Evolutionary conservation across 2,113 vertebrate genomes (phyloP).

Genomic region (Kryptolebias marmoratus): DNA sequence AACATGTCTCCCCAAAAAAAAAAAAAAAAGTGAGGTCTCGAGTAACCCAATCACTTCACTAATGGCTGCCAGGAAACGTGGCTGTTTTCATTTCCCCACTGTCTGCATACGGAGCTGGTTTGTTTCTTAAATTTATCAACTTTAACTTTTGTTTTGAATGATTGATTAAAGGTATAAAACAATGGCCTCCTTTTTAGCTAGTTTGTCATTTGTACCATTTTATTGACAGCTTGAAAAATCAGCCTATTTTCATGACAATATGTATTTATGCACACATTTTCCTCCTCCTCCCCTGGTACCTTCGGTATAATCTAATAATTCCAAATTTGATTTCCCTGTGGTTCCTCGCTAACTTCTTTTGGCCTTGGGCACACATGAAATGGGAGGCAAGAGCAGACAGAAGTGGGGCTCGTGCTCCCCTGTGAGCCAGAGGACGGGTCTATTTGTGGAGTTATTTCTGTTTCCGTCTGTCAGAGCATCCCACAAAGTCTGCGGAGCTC

Average conservation of each 20-base stretch:
- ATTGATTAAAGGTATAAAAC: conserved; percentile 1
- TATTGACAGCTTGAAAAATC: conserved; percentile 37
- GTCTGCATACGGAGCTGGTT: conserved; percentile 4
- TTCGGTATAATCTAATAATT: conserved; percentile 70
- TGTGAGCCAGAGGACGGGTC: conserved; percentile 66
- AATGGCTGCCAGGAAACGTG: conserved; percentile 37
- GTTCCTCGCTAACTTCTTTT: conserved; percentile 75
- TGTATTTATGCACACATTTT: conserved; percentile 67
- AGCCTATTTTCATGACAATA: conserved; percentile 67
- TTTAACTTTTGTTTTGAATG: no score
- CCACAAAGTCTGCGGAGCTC: conserved; percentile 57
- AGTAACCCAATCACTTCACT: conserved; percentile 46
- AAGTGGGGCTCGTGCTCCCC: conserved; percentile 80
- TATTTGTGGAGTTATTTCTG: conserved; percentile 78
- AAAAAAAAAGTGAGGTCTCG: conserved; percentile 2
- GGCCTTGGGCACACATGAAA: conserved; percentile 70
- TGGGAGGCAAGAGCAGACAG: conserved; percentile 70
- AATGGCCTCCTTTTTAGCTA: not conserved
- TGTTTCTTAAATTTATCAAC: no score
- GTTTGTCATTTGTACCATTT: not conserved
- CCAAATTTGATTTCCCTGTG: conserved; percentile 82
- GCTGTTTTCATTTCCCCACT: conserved; percentile 28
- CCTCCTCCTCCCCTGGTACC: conserved; percentile 47
- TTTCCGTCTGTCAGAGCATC: conserved; percentile 68
- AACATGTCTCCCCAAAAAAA: conserved; percentile 37